Evolutionary conservation across 1,140 invertebrate genomes (phyloP), one percentile per base, ranked within the genome.

Genomic region (Chironomus tepperi): DNA sequence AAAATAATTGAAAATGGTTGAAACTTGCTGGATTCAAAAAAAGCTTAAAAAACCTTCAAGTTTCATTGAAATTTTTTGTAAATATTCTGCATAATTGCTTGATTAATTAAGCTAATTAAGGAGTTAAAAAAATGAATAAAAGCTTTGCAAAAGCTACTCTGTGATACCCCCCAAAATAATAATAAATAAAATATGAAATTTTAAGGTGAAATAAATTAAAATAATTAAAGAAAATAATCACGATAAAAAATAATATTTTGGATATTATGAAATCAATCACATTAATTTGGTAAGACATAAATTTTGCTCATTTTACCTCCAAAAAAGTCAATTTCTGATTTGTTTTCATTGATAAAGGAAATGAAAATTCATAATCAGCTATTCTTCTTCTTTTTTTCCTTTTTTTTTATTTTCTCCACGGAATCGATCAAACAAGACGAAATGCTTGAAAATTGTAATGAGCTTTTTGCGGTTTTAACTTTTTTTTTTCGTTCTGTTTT

Each of bases 241-340:
- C 12, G 47, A n/a, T n/a, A 57, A n/a, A 57, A 2, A 70, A 70
- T 18, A 18, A 18, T 16, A 70, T 9, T 70, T 9, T 21, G 16
- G 19, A 70, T 70, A 70, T 70, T 70, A 70, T 70, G 65, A 70
- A 19, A 19, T 70, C 19, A 70, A 70, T 70, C 18, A 70, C n/a
- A 21, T 70, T 70, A 70, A 18, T 70, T 18, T 70, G 65, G 65
- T 70, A 70, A 70, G 65, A 57, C 12, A 57, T 12, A 12, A 57
- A 15, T 34, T 34, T 34, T 34, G 24, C 5, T 34, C 24, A 1
- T 5, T 34, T 34, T 34, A 34, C 24, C 24, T 34, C 24, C 24
- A 34, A 34, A 34, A 34, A 5, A 57, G 10, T n/a, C 7, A 57
- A 57, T 57, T 57, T 57, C 12, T 57, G 47, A 57, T 57, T 15